Conservation (phyloP, 2,888 invertebrate species). For the Quadroppia sp. region DNA sequence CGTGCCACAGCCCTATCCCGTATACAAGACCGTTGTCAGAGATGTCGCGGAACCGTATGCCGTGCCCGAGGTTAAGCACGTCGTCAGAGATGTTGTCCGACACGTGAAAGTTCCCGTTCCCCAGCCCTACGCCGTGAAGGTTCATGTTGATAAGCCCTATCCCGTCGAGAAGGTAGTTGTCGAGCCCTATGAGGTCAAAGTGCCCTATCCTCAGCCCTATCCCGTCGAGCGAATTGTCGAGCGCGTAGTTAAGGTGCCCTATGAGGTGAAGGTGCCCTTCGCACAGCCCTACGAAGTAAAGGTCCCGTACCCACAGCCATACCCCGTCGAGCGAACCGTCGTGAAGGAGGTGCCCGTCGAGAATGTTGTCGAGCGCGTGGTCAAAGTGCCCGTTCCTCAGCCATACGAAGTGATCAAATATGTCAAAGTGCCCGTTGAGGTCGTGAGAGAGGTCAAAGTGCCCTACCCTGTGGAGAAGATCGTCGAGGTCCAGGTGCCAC, state of each 20-base stretch:
- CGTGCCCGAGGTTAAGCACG: slow-evolving; percentile 9
- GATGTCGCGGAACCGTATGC: slow-evolving; percentile 24
- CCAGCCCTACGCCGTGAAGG: slow-evolving; percentile 38
- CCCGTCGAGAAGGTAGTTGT: slow-evolving; percentile 34
- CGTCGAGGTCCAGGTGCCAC: slow-evolving; percentile 21
- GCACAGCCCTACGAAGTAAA: slow-evolving; percentile 32
- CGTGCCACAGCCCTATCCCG: slow-evolving; percentile 24
- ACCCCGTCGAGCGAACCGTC: slow-evolving; percentile 31
- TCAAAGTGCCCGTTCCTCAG: slow-evolving; percentile 24
- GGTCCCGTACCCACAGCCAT: slow-evolving; percentile 32
- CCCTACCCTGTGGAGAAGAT: slow-evolving; percentile 36
- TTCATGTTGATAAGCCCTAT: slow-evolving; percentile 23
- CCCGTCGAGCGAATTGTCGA: slow-evolving; percentile 34
- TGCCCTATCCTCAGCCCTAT: slow-evolving; percentile 37
- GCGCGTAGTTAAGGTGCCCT: slow-evolving; percentile 34
- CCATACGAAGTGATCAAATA: neutral
- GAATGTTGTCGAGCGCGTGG: slow-evolving; percentile 31
- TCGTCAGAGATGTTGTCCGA: slow-evolving; percentile 33
- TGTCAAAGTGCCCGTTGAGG: slow-evolving; percentile 19
- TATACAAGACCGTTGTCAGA: slow-evolving; percentile 12
- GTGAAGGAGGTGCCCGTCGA: slow-evolving; percentile 34
- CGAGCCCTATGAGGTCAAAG: slow-evolving; percentile 25
- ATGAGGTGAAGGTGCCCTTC: slow-evolving; percentile 30
- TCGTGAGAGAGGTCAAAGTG: slow-evolving; percentile 7
- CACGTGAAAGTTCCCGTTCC: slow-evolving; percentile 7